Percentiles rank a stretch among this genome's conserved stretches.
phyloP scores from a whole-genome alignment of 2,797 vertebrate genomes.

The Coregonus sp. region DNA sequence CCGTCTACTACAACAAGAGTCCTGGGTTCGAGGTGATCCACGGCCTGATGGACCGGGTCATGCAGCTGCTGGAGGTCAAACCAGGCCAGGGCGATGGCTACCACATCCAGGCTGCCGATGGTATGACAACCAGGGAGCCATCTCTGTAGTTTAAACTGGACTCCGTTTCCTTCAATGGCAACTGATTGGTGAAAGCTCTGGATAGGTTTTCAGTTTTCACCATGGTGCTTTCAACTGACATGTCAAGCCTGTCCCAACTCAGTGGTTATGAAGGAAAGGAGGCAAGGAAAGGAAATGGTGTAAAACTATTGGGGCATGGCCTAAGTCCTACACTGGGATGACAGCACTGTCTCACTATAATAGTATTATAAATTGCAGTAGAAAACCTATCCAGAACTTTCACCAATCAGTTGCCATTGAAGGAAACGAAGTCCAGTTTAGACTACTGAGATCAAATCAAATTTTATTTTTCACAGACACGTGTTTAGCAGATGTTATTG shows the following conservation, averaged over 20 bases:
- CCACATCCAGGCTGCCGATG: constrained; percentile 86
- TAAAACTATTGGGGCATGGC: too few relatives aligned
- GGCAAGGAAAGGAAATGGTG: too few relatives aligned
- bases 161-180: neutral
- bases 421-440: neutral
- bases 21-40: constrained; percentile 97
- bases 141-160: neutral
- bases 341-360: too few relatives aligned
- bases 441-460: neutral
- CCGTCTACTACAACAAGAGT: constrained; percentile 91
- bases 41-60: constrained; percentile 91
- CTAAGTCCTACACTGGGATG: too few relatives aligned
- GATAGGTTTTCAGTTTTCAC: neutral
- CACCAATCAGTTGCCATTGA: too few relatives aligned
- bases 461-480: too few relatives aligned
- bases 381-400: neutral
- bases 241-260: too few relatives aligned
- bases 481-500: too few relatives aligned
- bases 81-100: constrained; percentile 81
- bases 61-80: constrained; percentile 91
- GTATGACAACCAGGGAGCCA: constrained; percentile 68
- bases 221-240: too few relatives aligned
- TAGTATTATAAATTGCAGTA: neutral
- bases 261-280: neutral
- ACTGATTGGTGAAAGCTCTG: too few relatives aligned